A percentile compares a stretch with the other conserved stretches of the same genome.
These are phyloP conservation scores for Aleiodes leptofemur DNA, from an alignment of 2,888 invertebrate species.

Conservation along the genomic window DNA sequence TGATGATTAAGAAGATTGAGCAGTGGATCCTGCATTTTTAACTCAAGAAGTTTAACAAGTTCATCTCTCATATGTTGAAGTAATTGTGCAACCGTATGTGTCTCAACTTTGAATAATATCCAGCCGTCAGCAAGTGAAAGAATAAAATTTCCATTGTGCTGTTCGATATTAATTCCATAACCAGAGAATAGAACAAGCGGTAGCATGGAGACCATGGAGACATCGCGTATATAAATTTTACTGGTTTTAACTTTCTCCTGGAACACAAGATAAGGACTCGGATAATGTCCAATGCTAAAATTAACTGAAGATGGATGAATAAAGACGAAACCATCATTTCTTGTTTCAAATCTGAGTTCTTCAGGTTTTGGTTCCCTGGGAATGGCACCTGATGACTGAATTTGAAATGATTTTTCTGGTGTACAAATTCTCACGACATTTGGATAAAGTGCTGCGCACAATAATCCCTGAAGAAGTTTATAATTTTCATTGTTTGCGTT, in stretches of 20 bases:
- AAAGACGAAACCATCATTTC: conserved; percentile 83
- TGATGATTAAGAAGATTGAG: conserved; percentile 85
- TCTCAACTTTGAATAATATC: conserved; percentile 88
- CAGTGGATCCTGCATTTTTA: conserved; percentile 89
- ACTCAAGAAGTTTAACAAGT: conserved; percentile 85
- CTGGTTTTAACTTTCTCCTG: conserved; percentile 91
- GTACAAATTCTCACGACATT: conserved; percentile 91
- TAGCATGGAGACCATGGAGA: conserved; percentile 87
- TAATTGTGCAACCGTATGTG: conserved; percentile 89
- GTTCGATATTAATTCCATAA: conserved; percentile 83
- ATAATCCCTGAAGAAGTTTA: conserved; percentile 86
- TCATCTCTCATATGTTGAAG: conserved; percentile 86
- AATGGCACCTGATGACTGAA: conserved; percentile 85
- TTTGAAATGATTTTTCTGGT: conserved; percentile 86
- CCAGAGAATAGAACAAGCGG: conserved; percentile 82
- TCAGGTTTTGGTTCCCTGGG: conserved; percentile 83
- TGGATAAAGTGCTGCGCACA: conserved; percentile 95
- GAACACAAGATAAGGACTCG: conserved; percentile 87
- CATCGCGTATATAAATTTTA: conserved; percentile 86
- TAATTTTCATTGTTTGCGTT: conserved; percentile 86
- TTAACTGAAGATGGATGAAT: conserved; percentile 89
- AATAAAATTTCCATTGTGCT: conserved; percentile 84
- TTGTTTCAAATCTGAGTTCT: conserved; percentile 85
- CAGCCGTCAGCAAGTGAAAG: conserved; percentile 87
- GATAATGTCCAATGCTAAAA: conserved; percentile 80